Base-by-base conservation (phyloP, 2,113 vertebrate species). In the Onychostruthus taczanowskii region DNA sequence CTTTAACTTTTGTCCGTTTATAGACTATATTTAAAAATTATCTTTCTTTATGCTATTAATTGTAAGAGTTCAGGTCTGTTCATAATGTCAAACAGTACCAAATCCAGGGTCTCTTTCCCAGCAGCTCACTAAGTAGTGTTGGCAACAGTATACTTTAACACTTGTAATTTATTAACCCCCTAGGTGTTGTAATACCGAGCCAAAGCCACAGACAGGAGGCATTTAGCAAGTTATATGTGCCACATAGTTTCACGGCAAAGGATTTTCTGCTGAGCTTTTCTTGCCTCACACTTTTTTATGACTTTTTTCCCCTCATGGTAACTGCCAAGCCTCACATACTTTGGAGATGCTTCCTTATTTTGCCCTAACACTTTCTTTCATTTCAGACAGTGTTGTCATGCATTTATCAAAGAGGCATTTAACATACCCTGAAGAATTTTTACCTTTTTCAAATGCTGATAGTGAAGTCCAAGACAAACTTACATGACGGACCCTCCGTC, bases 151-250 rank as follows among this genome's bases (percentile, higher is more conserved):
- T 22, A 58, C 58, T 78, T 62, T 80, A 94, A 52, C 58, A 56
- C 44, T 78, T 0, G 1, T 41, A 43, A 95, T 87, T 95, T 94
- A 96, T 95, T 95, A 96, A 96, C 83, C 76, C 56, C 94, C 75
- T n/a, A 92, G 87, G 86, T 90, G 80, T 50, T 62, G 76, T 69
- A 91, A 70, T 44, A 13, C 14, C 4, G n/a, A 90, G 84, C 39
- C 62, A 87, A 95, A 91, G 78, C 72, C 79, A 33, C 85, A 81
- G 75, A 53, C 78, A 72, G 85, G 27, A 94, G 84, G 41, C n/a
- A 74, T 55, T 94, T 79, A 88, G 63, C 61, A 89, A 87, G 83
- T 70, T 79, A n/a, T 11, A 50, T 33, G 50, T 13, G 30, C 46
- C 49, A 31, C 24, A 27, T 33, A 86, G 87, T 94, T 94, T 84